Base-by-base conservation (phyloP, 2,888 invertebrate species). In the Drosophila tripunctata region DNA sequence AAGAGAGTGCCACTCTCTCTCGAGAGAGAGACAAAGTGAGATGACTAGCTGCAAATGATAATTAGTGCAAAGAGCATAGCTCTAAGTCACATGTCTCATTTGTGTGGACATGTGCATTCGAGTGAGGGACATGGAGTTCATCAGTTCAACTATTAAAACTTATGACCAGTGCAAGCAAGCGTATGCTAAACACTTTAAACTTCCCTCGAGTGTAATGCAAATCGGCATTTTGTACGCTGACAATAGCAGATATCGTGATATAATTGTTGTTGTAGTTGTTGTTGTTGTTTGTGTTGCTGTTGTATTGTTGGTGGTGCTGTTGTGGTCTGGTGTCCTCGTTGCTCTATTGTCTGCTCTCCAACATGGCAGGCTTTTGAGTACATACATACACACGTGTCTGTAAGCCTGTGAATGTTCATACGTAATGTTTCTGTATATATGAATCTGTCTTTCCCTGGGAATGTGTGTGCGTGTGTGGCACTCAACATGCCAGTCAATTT, bases 401-500 rank as follows among this genome's bases (percentile, higher is more conserved):
- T 17, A 43, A 51, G 50, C 44, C 33, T 55, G 12, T 43, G 27
- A 54, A 40, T 69, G 43, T 57, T n/a, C n/a, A n/a, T n/a, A n/a
- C n/a, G n/a, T n/a, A n/a, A n/a, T n/a, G n/a, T n/a, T n/a, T n/a
- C 27, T 38, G 43, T 54, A 31, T 48, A 43, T 54, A 38, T 43
- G 63, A 44, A 40, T 58, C 47, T 35, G 45, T 40, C 45, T 66
- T 40, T 47, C 19, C 27, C 15, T 43, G 17, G 19, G 61, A 56
- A 24, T 63, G 55, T 27, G 66, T 64, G 75, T 62, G 78, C 75
- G 80, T 80, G 84, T 72, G 83, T 82, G 75, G 69, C 87, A 85
- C 86, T 87, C 88, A 87, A 87, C 82, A 87, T 83, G 88, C 86
- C 83, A 86, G 81, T 83, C 83, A 87, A 84, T 87, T 84, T 87